Evolutionary conservation across 2,113 vertebrate genomes (phyloP).

Genomic region (Archilochus colubris): DNA sequence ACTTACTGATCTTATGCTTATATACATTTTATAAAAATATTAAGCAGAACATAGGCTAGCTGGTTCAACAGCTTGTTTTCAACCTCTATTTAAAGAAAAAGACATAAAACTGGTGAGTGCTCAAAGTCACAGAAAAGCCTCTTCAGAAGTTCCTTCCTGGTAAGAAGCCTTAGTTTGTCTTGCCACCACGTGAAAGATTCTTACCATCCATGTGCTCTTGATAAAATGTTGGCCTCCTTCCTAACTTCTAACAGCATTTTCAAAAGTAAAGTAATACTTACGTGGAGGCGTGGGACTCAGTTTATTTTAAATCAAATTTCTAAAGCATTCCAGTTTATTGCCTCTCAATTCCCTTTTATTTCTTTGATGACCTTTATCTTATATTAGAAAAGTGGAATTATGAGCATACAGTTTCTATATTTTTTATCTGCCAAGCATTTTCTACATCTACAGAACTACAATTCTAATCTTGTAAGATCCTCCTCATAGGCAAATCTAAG

Average conservation of each 20-base stretch:
- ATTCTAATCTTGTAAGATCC: not conserved
- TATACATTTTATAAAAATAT: not conserved
- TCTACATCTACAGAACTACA: not conserved
- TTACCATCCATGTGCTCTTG: not conserved
- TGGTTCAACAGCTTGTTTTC: not conserved
- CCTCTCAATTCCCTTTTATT: not conserved
- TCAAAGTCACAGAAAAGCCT: not conserved
- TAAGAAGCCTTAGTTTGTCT: not conserved
- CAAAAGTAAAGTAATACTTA: not conserved
- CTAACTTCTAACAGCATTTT: not conserved
- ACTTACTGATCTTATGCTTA: not conserved
- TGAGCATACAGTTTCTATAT: not conserved
- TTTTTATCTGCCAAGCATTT: not conserved
- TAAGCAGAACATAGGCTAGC: not conserved
- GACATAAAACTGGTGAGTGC: not conserved
- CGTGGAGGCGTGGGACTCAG: not conserved
- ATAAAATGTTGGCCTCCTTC: not conserved
- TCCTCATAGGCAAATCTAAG: not conserved
- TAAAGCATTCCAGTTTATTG: not conserved
- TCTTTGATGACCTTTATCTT: not conserved
- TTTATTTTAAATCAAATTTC: not conserved
- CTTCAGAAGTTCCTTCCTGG: not conserved
- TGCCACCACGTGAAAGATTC: not conserved
- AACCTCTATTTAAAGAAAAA: not conserved
- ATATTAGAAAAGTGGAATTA: not conserved